A percentile compares a stretch with the other conserved stretches of the same genome.
Evolutionary conservation across 2,113 vertebrate genomes (phyloP).

Genomic region (Nannospalax galili): DNA sequence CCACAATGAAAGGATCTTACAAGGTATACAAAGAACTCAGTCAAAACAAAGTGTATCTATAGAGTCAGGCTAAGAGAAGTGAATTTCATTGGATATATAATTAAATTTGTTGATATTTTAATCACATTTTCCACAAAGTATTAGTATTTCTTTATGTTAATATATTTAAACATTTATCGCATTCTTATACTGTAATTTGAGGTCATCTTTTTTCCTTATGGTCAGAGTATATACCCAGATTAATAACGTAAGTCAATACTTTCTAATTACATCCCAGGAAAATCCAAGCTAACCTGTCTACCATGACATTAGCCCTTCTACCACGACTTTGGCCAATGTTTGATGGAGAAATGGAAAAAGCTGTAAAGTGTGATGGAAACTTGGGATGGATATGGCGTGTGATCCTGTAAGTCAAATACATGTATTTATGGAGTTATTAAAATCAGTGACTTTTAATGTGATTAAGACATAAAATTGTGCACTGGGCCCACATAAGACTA

Average conservation of each 20-base stretch:
- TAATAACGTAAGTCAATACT: background rate
- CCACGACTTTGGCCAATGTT: background rate
- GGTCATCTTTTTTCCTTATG: background rate
- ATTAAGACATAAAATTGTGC: background rate
- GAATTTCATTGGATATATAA: background rate
- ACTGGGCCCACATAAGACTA: background rate
- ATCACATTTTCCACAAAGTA: background rate
- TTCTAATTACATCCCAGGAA: background rate
- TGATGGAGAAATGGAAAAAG: constrained; percentile 34
- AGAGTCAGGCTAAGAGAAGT: background rate
- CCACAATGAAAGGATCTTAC: background rate
- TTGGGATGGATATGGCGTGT: background rate
- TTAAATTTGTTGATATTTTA: background rate
- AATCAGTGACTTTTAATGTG: background rate
- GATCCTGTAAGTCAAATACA: background rate
- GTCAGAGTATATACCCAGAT: background rate
- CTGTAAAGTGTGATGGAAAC: background rate
- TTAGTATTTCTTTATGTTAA: background rate
- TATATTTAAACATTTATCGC: background rate
- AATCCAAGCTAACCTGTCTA: background rate
- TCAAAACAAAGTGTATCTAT: background rate
- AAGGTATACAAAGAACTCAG: background rate
- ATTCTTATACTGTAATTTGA: background rate
- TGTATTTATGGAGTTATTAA: background rate
- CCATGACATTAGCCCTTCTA: background rate